Percentiles rank a stretch among this genome's conserved stretches.
Conservation (phyloP, 2,888 invertebrate genomes). For the Dicranocentrus wangi region DNA sequence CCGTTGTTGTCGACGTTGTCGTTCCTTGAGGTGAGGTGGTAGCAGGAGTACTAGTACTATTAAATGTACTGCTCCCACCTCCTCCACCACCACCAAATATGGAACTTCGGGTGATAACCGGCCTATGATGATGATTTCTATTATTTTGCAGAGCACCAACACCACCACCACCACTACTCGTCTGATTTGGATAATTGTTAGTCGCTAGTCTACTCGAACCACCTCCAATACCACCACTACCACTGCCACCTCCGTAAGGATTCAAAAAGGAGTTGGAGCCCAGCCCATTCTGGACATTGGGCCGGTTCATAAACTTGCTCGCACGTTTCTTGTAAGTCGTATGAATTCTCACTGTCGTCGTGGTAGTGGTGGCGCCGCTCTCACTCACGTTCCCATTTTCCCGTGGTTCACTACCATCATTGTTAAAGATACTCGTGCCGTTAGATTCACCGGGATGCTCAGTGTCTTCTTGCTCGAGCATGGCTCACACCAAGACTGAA, state of each 20-base stretch:
- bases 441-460: slow-evolving; percentile 5
- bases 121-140: slow-evolving; percentile 27
- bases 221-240: not conserved
- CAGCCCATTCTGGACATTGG: slow-evolving; percentile 69
- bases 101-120: slow-evolving; percentile 40
- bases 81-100: slow-evolving; percentile 34
- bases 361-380: slow-evolving; percentile 2
- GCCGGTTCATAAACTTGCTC: slow-evolving; percentile 63
- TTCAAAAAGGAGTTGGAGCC: slow-evolving; percentile 37
- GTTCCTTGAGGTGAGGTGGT: slow-evolving; percentile 10
- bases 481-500: slow-evolving; percentile 60
- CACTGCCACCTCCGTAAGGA: slow-evolving; percentile 16
- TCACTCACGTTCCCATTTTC: slow-evolving; percentile 16
- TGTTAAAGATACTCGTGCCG: not conserved
- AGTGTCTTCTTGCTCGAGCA: slow-evolving; percentile 60
- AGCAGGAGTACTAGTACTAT: not conserved
- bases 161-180: slow-evolving; percentile 1
- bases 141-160: not conserved
- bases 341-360: slow-evolving; percentile 50
- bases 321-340: slow-evolving; percentile 55
- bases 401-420: slow-evolving; percentile 1
- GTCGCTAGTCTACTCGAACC: slow-evolving; percentile 5
- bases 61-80: not conserved
- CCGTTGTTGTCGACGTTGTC: slow-evolving; percentile 36
- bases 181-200: not conserved